These are phyloP conservation scores for Heliconius nattereri DNA, from an alignment of 1,140 invertebrate species.

Conservation along the genomic window DNA sequence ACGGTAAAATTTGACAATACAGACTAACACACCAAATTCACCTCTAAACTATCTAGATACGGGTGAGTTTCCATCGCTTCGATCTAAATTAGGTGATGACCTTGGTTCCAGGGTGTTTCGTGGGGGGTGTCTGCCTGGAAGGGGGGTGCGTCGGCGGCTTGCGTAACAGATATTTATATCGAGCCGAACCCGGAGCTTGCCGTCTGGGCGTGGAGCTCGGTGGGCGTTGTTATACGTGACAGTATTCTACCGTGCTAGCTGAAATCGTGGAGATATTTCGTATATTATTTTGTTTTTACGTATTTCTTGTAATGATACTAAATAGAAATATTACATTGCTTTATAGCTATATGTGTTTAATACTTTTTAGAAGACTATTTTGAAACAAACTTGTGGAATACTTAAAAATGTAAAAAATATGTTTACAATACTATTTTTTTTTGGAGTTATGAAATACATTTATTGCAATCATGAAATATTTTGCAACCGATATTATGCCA, in stretches of 20 bases:
- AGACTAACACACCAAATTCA: not conserved
- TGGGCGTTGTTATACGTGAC: slow-evolving; percentile 20
- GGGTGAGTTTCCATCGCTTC: not conserved
- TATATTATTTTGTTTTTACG: not conserved
- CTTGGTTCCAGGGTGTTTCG: slow-evolving; percentile 50
- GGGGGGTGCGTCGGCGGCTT: slow-evolving; percentile 54
- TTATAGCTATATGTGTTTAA: too few species aligned
- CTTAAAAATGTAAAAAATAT: too few species aligned
- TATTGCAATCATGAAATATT: not conserved
- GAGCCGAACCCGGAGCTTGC: slow-evolving; percentile 27
- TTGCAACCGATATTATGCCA: not conserved
- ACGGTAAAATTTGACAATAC: slow-evolving; percentile 32
- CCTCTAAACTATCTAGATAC: not conserved
- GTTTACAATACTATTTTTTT: too few species aligned
- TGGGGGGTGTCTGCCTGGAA: slow-evolving; percentile 45
- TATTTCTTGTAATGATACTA: not conserved
- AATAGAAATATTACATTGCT: too few species aligned
- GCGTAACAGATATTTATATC: slow-evolving; percentile 67
- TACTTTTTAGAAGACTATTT: too few species aligned
- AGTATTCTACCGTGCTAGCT: not conserved
- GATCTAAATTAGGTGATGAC: slow-evolving; percentile 39
- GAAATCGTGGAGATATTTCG: not conserved
- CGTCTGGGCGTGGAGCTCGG: slow-evolving; percentile 32
- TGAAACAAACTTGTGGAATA: too few species aligned
- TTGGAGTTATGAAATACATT: not conserved